These are phyloP conservation scores for Brachyptera risi DNA, from an alignment of 2,888 invertebrate species.

Conservation along the genomic window DNA sequence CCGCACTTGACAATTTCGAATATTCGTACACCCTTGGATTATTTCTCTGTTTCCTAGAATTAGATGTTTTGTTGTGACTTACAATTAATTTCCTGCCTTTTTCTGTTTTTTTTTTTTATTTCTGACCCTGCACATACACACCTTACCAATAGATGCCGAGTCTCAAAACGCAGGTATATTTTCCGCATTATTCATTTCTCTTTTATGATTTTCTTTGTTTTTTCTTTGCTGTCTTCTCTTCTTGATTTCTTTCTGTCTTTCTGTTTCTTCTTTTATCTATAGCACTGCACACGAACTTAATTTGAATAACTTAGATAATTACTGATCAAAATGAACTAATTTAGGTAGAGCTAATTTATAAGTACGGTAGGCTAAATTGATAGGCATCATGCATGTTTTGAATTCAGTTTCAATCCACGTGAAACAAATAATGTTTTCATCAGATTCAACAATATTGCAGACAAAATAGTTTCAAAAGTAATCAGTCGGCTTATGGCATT, in stretches of 20 bases:
- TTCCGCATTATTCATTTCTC: slow-evolving; percentile 26
- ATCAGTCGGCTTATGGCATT: too few relatives aligned
- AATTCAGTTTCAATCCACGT: too few relatives aligned
- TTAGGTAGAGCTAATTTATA: too few relatives aligned
- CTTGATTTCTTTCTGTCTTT: slow-evolving; percentile 22
- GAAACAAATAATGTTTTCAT: too few relatives aligned
- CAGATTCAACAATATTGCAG: too few relatives aligned
- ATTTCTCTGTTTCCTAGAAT: slow-evolving; percentile 13
- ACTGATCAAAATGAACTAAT: too few relatives aligned
- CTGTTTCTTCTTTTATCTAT: not conserved
- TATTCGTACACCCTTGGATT: too few relatives aligned
- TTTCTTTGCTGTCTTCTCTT: slow-evolving; percentile 23
- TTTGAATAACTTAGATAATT: too few relatives aligned
- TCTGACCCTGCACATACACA: slow-evolving; percentile 35
- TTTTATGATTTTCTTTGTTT: slow-evolving; percentile 19
- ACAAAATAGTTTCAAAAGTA: too few relatives aligned
- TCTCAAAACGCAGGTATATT: slow-evolving; percentile 33
- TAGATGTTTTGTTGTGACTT: slow-evolving; percentile 35
- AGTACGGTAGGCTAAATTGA: too few relatives aligned
- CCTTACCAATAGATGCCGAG: slow-evolving; percentile 36
- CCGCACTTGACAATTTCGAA: too few relatives aligned
- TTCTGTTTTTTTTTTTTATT: slow-evolving; percentile 40
- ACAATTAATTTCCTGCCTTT: slow-evolving; percentile 36
- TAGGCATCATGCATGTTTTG: too few relatives aligned
- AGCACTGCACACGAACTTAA: not conserved